phyloP scores from a whole-genome alignment of 2,113 vertebrate genomes.

The Pimephales promelas region DNA sequence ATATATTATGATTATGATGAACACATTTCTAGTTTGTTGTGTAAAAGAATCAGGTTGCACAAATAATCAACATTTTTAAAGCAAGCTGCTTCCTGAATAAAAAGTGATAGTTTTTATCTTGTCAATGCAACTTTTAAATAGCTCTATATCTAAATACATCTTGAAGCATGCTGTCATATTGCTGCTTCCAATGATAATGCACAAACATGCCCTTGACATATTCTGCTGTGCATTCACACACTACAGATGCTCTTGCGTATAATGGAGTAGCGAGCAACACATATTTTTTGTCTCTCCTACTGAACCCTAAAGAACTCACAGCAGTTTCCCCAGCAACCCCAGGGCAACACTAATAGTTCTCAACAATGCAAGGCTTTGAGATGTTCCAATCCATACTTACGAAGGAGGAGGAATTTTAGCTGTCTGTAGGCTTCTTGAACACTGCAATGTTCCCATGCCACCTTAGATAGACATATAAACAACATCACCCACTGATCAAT shows the following conservation, averaged over 20 bases:
- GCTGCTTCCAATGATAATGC: background rate
- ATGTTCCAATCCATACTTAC: constrained; percentile 59
- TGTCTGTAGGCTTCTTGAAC: constrained; percentile 50
- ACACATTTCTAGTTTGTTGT: background rate
- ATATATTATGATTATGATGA: background rate
- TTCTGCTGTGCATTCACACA: background rate
- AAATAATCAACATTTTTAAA: background rate
- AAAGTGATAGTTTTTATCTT: background rate
- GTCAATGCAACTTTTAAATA: background rate
- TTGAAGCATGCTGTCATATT: background rate
- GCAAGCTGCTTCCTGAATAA: background rate
- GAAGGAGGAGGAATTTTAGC: constrained; percentile 40
- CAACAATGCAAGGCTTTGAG: constrained; percentile 72
- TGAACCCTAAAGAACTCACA: constrained; percentile 64
- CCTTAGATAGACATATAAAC: background rate
- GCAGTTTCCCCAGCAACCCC: constrained; percentile 71
- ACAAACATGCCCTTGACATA: background rate
- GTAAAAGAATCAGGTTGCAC: background rate
- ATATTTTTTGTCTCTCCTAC: background rate
- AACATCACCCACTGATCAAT: constrained; percentile 1
- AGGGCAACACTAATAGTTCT: constrained; percentile 70
- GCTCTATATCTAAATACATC: background rate
- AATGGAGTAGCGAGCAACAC: constrained; percentile 58
- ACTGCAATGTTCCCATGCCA: constrained; percentile 21
- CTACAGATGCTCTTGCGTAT: constrained; percentile 47